phyloP scores from a whole-genome alignment of 2,797 vertebrate species.

The Catostomus latipinnis region DNA sequence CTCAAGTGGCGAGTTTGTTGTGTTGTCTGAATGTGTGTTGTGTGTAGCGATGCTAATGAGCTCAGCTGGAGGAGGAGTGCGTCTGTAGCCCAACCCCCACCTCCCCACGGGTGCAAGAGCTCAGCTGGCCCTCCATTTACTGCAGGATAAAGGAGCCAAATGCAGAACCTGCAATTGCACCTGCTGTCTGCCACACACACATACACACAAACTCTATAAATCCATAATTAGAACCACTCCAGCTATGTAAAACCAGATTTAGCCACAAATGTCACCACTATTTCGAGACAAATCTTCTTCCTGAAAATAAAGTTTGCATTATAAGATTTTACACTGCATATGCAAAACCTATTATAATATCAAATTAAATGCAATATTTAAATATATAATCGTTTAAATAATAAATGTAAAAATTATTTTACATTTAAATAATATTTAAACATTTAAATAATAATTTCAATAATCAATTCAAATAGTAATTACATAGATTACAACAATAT shows the following conservation, averaged over 20 bases:
- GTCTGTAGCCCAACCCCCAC: constrained; percentile 40
- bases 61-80: constrained; percentile 42
- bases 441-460: no score
- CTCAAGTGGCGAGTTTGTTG: constrained; percentile 12
- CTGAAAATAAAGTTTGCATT: no score
- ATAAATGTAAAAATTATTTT: no score
- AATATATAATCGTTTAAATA: no score
- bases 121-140: constrained; percentile 64
- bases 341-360: no score
- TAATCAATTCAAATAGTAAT: no score
- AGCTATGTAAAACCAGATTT: constrained; percentile 47
- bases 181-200: constrained; percentile 44
- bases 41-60: constrained; percentile 69
- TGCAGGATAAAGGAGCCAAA: constrained; percentile 58
- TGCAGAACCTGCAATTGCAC: constrained; percentile 64
- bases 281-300: no score
- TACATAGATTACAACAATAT: no score
- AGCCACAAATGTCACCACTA: constrained; percentile 41
- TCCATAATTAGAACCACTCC: constrained; percentile 46
- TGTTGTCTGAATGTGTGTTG: constrained; percentile 59
- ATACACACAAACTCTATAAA: background rate
- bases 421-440: no score
- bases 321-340: no score
- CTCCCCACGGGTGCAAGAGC: constrained; percentile 53
- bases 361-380: no score